phyloP scores from a whole-genome alignment of 2,113 vertebrate genomes.

The Oreocharis arfaki region DNA sequence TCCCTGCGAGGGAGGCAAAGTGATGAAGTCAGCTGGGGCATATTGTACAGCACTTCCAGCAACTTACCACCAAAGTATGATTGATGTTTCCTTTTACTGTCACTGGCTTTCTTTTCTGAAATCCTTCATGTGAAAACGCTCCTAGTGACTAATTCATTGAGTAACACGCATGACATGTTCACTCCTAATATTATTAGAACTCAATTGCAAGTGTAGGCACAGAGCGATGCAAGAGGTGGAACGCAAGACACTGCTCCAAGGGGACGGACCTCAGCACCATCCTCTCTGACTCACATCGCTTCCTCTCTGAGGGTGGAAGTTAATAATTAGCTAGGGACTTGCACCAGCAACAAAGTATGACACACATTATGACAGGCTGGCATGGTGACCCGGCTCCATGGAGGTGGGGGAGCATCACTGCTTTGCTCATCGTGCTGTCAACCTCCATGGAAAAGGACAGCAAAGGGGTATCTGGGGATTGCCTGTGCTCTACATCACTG shows the following conservation, averaged over 20 bases:
- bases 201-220: slow-evolving; percentile 10
- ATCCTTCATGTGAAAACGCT: background rate
- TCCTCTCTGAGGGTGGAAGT: background rate
- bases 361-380: background rate
- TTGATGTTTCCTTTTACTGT: slow-evolving; percentile 30
- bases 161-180: background rate
- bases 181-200: slow-evolving; percentile 10
- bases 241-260: background rate
- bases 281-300: slow-evolving; percentile 17
- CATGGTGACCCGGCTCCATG: background rate
- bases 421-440: background rate
- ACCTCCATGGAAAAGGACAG: background rate
- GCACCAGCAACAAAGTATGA: background rate
- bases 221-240: background rate
- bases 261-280: background rate
- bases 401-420: background rate
- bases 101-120: slow-evolving; percentile 26
- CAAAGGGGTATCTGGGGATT: background rate
- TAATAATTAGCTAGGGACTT: background rate
- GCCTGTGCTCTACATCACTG: background rate
- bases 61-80: slow-evolving; percentile 4
- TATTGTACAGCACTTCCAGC: background rate
- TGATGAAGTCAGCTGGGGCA: slow-evolving; percentile 19
- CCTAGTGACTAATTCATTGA: slow-evolving; percentile 31
- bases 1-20: background rate